Conservation (phyloP, 1,140 invertebrate genomes). For the Aphaenogaster rudis region DNA sequence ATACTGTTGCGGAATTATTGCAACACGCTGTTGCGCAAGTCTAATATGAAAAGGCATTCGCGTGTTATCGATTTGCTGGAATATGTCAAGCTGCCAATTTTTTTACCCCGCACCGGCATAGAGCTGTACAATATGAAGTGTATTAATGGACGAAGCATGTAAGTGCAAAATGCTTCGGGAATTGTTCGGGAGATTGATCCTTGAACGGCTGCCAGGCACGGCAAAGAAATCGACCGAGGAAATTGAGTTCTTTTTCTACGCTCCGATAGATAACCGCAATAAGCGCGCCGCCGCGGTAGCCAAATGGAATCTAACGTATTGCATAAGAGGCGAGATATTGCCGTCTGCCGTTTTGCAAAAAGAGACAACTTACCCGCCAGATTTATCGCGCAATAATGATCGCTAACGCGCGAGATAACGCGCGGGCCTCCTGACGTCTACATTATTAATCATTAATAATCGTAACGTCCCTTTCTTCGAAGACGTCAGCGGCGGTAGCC, state of each 20-base stretch:
- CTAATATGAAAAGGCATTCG: slow-evolving; percentile 32
- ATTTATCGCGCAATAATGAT: slow-evolving; percentile 49
- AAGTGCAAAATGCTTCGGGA: slow-evolving; percentile 54
- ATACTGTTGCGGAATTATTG: slow-evolving; percentile 46
- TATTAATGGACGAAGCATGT: slow-evolving; percentile 58
- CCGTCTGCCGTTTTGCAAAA: slow-evolving; percentile 50
- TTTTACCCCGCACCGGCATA: neutral
- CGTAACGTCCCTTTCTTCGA: slow-evolving; percentile 5
- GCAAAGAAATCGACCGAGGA: slow-evolving; percentile 58
- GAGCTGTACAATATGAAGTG: slow-evolving; percentile 35
- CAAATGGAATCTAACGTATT: slow-evolving; percentile 53
- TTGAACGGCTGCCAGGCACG: slow-evolving; percentile 18
- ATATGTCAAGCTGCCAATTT: slow-evolving; percentile 47
- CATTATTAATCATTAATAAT: slow-evolving; percentile 57
- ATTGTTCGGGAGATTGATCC: slow-evolving; percentile 58
- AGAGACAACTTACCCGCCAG: slow-evolving; percentile 8
- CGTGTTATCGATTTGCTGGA: slow-evolving; percentile 47
- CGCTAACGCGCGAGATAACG: slow-evolving; percentile 46
- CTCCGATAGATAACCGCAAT: slow-evolving; percentile 54
- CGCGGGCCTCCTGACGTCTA: slow-evolving; percentile 33
- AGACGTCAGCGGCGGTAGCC: neutral
- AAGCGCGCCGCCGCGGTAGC: slow-evolving; percentile 33
- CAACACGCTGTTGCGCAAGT: slow-evolving; percentile 45
- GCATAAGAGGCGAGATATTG: slow-evolving; percentile 38
- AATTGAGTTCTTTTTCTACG: slow-evolving; percentile 53